phyloP scores from a whole-genome alignment of 2,113 vertebrate species.

The Noturus placidus region DNA sequence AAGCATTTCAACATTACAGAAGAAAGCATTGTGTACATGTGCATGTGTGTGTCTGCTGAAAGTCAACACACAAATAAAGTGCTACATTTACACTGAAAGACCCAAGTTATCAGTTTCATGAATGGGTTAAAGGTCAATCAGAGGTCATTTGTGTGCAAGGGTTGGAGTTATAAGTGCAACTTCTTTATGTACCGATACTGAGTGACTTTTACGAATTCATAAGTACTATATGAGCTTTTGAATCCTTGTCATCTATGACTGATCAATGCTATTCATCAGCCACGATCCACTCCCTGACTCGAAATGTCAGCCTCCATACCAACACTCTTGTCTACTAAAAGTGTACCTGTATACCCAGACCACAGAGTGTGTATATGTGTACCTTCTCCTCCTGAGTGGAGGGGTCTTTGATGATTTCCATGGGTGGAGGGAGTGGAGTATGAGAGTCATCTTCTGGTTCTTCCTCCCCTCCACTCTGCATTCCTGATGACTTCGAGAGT shows the following conservation, averaged over 20 bases:
- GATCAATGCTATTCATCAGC: not conserved
- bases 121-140: not conserved
- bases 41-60: not conserved
- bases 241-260: not conserved
- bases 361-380: constrained; percentile 48
- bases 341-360: not conserved
- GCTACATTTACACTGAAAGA: not conserved
- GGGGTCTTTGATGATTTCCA: constrained; percentile 98
- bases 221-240: not conserved
- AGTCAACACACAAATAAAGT: not conserved
- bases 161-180: not conserved
- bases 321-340: not conserved
- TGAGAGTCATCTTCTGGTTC: constrained; percentile 94
- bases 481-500: constrained; percentile 72
- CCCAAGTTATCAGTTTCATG: not conserved
- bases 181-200: constrained; percentile 27
- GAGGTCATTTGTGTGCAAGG: not conserved
- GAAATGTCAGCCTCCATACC: not conserved
- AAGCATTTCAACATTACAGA: constrained; percentile 12
- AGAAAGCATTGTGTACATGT: not conserved
- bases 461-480: constrained; percentile 91
- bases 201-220: constrained; percentile 25
- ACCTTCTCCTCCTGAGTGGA: constrained; percentile 94
- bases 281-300: not conserved
- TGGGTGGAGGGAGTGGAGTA: constrained; percentile 92